Percentiles rank a stretch among this genome's conserved stretches.
Evolutionary conservation across 2,113 vertebrate genomes (phyloP).

Genomic region (Genyomyrus donnyi): DNA sequence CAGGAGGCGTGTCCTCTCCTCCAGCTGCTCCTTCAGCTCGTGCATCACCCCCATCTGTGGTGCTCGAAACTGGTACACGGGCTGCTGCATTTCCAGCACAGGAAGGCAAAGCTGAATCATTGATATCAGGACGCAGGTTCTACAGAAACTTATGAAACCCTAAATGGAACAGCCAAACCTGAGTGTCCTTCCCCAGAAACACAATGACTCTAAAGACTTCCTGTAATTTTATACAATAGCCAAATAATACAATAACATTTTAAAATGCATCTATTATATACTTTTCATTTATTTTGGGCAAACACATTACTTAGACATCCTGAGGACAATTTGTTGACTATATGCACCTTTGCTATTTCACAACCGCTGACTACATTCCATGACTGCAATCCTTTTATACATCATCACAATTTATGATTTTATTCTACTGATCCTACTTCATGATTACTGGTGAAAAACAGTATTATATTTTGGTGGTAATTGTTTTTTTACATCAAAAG

Average conservation of each 20-base stretch:
- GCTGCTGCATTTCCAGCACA: constrained; percentile 5
- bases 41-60: constrained; percentile 72
- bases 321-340: not conserved
- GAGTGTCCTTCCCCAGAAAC: not conserved
- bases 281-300: not conserved
- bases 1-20: constrained; percentile 71
- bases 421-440: not conserved
- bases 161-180: not conserved
- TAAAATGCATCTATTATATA: too few relatives aligned
- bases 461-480: not conserved
- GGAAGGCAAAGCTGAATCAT: not conserved
- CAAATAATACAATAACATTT: too few relatives aligned
- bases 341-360: not conserved
- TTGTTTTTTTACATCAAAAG: not conserved
- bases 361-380: not conserved
- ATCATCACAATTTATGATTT: not conserved
- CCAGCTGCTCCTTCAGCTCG: constrained; percentile 78
- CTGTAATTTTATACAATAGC: not conserved
- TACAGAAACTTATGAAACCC: not conserved
- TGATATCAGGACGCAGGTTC: not conserved
- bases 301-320: not conserved
- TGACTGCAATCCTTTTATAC: not conserved
- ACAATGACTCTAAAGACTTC: not conserved
- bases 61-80: constrained; percentile 41
- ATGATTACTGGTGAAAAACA: not conserved